Conservation (phyloP, 1,140 invertebrate genomes). For the Tribolium castaneum region DNA sequence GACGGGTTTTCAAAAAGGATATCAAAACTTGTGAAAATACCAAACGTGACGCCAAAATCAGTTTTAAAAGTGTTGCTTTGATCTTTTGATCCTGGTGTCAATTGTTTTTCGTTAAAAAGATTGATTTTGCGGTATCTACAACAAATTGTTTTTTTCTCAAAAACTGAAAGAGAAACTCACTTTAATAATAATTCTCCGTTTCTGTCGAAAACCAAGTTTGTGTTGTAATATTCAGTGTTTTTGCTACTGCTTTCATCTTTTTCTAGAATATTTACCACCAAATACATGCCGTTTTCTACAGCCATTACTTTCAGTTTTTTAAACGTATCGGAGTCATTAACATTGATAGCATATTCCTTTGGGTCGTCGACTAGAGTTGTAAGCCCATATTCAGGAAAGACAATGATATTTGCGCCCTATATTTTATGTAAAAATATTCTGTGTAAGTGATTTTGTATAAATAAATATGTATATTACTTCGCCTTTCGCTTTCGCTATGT, state of each 20-base stretch:
- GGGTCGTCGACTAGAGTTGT: conserved; percentile 57
- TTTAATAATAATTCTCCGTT: neutral
- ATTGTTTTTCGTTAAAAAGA: conserved; percentile 68
- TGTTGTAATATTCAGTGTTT: conserved; percentile 73
- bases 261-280: conserved; percentile 82
- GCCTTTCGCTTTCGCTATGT: neutral
- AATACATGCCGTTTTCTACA: conserved; percentile 65
- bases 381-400: conserved; percentile 83
- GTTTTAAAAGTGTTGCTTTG: conserved; percentile 73
- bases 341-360: conserved; percentile 44
- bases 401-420: conserved; percentile 75
- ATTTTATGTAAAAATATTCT: too few relatives aligned
- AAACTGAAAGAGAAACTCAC: neutral
- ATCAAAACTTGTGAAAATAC: conserved; percentile 81
- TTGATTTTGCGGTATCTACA: conserved; percentile 77
- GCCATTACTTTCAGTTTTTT: conserved; percentile 58
- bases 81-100: conserved; percentile 65
- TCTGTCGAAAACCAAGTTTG: conserved; percentile 73
- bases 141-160: conserved; percentile 60
- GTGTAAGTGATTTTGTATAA: too few relatives aligned
- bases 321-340: conserved; percentile 29
- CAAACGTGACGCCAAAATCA: conserved; percentile 86
- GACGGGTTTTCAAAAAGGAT: conserved; percentile 75
- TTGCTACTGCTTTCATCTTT: conserved; percentile 53
- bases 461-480: conserved; percentile 65